Evolutionary conservation across 2,113 vertebrate species (phyloP).

Genomic region (Neolamprologus kungweensis): DNA sequence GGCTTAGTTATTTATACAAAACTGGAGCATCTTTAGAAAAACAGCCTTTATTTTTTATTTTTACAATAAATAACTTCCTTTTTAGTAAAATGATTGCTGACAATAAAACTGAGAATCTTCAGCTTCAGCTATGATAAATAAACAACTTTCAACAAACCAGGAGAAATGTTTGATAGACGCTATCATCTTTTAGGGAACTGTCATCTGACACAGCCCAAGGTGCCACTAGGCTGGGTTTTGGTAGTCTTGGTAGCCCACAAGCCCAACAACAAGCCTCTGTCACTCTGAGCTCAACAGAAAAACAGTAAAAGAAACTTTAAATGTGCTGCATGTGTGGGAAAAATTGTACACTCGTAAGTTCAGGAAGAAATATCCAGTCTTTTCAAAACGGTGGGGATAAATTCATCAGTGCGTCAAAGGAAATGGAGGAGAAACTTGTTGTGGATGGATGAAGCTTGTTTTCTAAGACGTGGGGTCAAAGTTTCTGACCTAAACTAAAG

Average conservation of each 20-base stretch:
- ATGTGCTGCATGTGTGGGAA: neutral
- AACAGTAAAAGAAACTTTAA: neutral
- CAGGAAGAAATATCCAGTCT: neutral
- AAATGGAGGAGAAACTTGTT: neutral
- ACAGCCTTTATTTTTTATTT: neutral
- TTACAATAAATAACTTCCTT: neutral
- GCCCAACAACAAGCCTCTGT: neutral
- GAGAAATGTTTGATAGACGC: neutral
- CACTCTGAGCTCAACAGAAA: neutral
- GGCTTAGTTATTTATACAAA: neutral
- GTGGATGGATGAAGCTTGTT: neutral
- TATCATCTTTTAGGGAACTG: neutral
- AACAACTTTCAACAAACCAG: neutral
- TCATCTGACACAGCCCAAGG: neutral
- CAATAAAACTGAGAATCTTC: neutral
- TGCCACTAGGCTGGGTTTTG: neutral
- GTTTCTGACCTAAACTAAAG: neutral
- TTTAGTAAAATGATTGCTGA: neutral
- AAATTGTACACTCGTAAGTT: neutral
- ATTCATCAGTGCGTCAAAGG: neutral
- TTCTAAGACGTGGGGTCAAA: neutral
- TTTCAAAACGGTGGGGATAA: neutral
- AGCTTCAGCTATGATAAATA: neutral
- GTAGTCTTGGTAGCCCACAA: neutral
- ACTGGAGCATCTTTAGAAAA: neutral